These are phyloP conservation scores for Caenorhabditis elegans DNA, from an alignment of 1,140 invertebrate genomes.

Conservation along the genomic window WBcel235 BX284605.5:13716501-13717000, in stretches of 20 bases:
- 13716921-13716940: neutral
- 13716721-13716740: slow-evolving; percentile 10
- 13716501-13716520: neutral
- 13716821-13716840: neutral
- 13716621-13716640: neutral
- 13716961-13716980: neutral
- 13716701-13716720: slow-evolving; percentile 17
- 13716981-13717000: neutral
- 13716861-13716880: neutral
- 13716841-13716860: too few relatives aligned
- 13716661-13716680: slow-evolving; percentile 19
- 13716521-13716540: neutral
- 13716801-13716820: slow-evolving; percentile 15
- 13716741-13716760: slow-evolving; percentile 10
- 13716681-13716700: neutral
- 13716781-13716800: neutral
- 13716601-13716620: neutral
- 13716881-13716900: neutral
- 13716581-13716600: neutral
- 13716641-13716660: too few relatives aligned
- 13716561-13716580: slow-evolving; percentile 8
- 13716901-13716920: neutral
- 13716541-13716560: neutral
- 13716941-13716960: slow-evolving; percentile 12
- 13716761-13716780: neutral